These are phyloP conservation scores for Oncorhynchus mykiss DNA, from an alignment of 2,113 vertebrate genomes.

Conservation along the genomic window DNA sequence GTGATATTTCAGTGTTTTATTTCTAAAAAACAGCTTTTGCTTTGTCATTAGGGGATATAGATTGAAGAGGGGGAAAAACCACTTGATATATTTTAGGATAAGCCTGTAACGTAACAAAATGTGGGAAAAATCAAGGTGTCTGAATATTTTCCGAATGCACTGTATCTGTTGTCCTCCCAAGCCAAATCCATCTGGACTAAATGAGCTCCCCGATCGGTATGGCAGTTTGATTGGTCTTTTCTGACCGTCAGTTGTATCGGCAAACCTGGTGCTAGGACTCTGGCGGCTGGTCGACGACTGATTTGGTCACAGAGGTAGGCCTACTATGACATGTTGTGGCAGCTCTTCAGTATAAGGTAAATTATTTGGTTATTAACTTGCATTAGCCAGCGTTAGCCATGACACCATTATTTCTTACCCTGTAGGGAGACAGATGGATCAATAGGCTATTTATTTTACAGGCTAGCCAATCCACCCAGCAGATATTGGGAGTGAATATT, in stretches of 20 bases:
- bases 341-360: conserved; percentile 51
- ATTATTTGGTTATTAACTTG: conserved; percentile 46
- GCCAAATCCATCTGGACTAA: conserved; percentile 10
- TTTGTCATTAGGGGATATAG: too few species aligned
- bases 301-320: conserved; percentile 12
- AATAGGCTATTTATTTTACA: conserved; percentile 61
- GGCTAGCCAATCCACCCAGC: neutral
- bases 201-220: conserved; percentile 17
- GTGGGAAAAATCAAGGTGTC: too few species aligned
- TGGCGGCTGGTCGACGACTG: conserved; percentile 9
- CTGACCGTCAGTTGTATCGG: neutral
- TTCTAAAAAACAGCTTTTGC: too few species aligned
- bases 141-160: too few species aligned
- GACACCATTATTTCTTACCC: conserved; percentile 35
- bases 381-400: conserved; percentile 43
- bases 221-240: conserved; percentile 16
- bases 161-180: neutral
- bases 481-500: neutral
- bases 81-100: too few species aligned
- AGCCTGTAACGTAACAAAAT: too few species aligned
- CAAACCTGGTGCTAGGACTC: neutral
- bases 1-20: neutral
- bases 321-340: conserved; percentile 20
- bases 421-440: conserved; percentile 38
- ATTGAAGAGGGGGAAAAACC: too few species aligned